Percentiles rank a stretch among this genome's conserved stretches.
Evolutionary conservation across 2,113 vertebrate genomes (phyloP).

Genomic region (Fukomys damarensis): DNA sequence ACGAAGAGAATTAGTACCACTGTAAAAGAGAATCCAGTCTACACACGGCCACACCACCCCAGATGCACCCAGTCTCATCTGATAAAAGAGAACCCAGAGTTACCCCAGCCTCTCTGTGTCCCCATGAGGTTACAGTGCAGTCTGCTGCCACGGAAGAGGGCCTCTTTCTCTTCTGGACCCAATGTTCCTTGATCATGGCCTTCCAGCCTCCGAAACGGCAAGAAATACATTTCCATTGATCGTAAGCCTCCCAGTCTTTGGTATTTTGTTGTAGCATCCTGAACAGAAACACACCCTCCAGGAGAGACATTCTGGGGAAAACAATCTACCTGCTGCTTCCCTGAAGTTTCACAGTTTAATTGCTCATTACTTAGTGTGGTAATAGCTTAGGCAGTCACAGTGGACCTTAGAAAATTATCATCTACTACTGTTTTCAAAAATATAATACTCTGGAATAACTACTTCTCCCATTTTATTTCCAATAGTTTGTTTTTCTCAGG

Average conservation of each 20-base stretch:
- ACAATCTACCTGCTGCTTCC: background rate
- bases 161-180: background rate
- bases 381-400: background rate
- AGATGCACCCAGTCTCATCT: too few species aligned
- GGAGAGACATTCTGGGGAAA: background rate
- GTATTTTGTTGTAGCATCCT: background rate
- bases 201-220: background rate
- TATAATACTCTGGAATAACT: background rate
- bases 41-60: too few species aligned
- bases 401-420: background rate
- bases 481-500: background rate
- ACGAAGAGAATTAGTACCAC: background rate
- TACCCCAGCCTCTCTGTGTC: too few species aligned
- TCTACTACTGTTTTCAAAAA: background rate
- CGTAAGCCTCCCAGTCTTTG: background rate
- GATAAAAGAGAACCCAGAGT: background rate
- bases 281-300: background rate
- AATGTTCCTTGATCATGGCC: background rate
- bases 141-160: background rate
- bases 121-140: too few species aligned
- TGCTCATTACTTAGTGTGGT: background rate
- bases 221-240: background rate
- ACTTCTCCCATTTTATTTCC: background rate
- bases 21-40: background rate
- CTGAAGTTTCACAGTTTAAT: constrained; percentile 14